phyloP scores from a whole-genome alignment of 2,888 invertebrate genomes.

The Eilema griseolum region DNA sequence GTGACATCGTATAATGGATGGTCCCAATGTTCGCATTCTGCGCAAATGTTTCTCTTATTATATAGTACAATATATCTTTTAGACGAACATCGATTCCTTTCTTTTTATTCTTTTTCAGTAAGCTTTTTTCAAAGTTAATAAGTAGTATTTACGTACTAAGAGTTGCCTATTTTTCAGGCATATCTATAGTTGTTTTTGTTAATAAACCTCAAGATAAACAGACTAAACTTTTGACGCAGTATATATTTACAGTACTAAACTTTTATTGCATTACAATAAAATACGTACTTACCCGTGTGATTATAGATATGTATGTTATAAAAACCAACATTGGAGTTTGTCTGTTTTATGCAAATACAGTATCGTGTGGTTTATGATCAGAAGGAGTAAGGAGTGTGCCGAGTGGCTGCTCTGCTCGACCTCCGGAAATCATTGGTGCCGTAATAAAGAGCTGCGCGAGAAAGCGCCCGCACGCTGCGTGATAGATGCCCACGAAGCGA shows the following conservation, averaged over 20 bases:
- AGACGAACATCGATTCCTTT: slow-evolving; percentile 49
- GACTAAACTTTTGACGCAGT: neutral
- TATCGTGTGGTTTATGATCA: slow-evolving; percentile 38
- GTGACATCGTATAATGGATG: slow-evolving; percentile 75
- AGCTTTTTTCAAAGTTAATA: neutral
- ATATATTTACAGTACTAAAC: neutral
- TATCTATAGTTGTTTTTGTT: neutral
- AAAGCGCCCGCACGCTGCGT: slow-evolving; percentile 84
- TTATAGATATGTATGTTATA: slow-evolving; percentile 10
- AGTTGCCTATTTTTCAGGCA: neutral
- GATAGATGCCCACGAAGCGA: slow-evolving; percentile 81
- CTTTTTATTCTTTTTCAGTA: slow-evolving; percentile 49
- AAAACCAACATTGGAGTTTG: slow-evolving; percentile 41
- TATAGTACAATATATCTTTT: slow-evolving; percentile 62
- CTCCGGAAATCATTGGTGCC: slow-evolving; percentile 83
- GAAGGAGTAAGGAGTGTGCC: slow-evolving; percentile 34
- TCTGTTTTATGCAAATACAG: slow-evolving; percentile 55
- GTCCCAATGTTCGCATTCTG: slow-evolving; percentile 70
- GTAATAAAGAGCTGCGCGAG: slow-evolving; percentile 83
- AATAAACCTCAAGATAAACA: neutral
- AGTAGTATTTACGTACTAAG: neutral
- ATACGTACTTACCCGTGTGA: neutral
- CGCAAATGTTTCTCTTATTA: slow-evolving; percentile 77
- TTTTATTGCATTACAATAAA: neutral
- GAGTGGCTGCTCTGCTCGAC: slow-evolving; percentile 50